Evolutionary conservation across 1,140 invertebrate genomes (phyloP), one percentile per base, ranked within the genome.

Genomic region (Sweltsa coloradensis): DNA sequence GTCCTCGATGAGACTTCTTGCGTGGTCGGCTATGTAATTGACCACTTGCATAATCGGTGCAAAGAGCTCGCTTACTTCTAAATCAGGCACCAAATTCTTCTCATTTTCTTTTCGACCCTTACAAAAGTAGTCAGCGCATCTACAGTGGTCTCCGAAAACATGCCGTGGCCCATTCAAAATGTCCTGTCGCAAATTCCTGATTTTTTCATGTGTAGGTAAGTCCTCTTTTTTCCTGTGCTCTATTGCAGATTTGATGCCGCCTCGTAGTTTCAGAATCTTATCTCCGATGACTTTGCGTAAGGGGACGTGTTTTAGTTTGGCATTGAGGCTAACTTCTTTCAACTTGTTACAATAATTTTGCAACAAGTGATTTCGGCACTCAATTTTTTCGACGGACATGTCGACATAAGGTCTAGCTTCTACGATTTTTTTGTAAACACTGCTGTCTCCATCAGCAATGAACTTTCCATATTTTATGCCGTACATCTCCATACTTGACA

Each of bases 391-490:
- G 19, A 59, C 24, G 24, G 45, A 41, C 13, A 52, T 50, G 7
- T 42, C 18, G 11, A 21, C 36, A 37, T 53, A 57, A 0, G 49
- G 55, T 41, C 57, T 50, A 7, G 45, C n/a, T 34, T 54, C 49
- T 41, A 46, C 11, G 24, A 54, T 51, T 29, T 51, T 50, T 37
- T 54, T 51, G 40, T 60, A 57, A 14, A 55, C 55, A 40, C 53
- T 63, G 34, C 53, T 57, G 39, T 63, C 60, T 1, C 59, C 61
- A 51, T 64, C 63, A 3, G 53, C 60, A 37, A 63, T 54, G 11
- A 61, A 16, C 22, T 46, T 52, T 34, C 53, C 50, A 26, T 62
- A 63, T 26, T 58, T 54, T 3, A 65, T 14, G 13, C 53, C 54
- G 41, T 63, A 50, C 47, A 51, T 57, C 34, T 34, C 5, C 14